A percentile compares a stretch with the other conserved stretches of the same genome.
phyloP scores from a whole-genome alignment of 1,140 invertebrate species.

The Drosophila biarmipes region DNA sequence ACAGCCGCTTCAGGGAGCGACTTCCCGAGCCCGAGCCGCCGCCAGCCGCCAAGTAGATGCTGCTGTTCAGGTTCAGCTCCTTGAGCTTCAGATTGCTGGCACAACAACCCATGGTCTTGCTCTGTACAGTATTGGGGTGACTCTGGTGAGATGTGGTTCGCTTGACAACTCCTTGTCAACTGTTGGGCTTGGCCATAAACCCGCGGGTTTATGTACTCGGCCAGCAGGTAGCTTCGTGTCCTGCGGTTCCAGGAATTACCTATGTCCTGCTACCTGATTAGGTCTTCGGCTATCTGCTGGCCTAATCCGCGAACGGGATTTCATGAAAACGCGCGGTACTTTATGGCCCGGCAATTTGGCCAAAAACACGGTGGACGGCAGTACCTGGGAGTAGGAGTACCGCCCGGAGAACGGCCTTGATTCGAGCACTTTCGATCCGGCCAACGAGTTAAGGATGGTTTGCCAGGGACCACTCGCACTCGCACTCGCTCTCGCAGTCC shows the following conservation, averaged over 20 bases:
- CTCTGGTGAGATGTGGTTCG: slow-evolving; percentile 5
- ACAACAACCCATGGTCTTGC: slow-evolving; percentile 62
- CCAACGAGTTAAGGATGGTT: slow-evolving; percentile 30
- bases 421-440: slow-evolving; percentile 37
- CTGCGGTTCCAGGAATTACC: slow-evolving; percentile 28
- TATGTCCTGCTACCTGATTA: slow-evolving; percentile 25
- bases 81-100: slow-evolving; percentile 55
- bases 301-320: slow-evolving; percentile 49
- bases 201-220: slow-evolving; percentile 38
- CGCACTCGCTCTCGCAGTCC: not conserved
- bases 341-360: slow-evolving; percentile 41
- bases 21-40: not conserved
- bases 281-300: not conserved
- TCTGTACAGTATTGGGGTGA: not conserved
- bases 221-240: not conserved
- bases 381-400: slow-evolving; percentile 5
- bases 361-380: not conserved
- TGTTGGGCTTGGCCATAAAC: slow-evolving; percentile 22
- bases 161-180: slow-evolving; percentile 13
- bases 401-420: slow-evolving; percentile 6
- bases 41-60: slow-evolving; percentile 33
- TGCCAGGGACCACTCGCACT: no score
- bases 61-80: slow-evolving; percentile 34
- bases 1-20: slow-evolving; percentile 43
- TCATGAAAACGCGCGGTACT: slow-evolving; percentile 28